These are phyloP conservation scores for Heliothis virescens DNA, from an alignment of 1,140 invertebrate genomes.

Conservation along the genomic window DNA sequence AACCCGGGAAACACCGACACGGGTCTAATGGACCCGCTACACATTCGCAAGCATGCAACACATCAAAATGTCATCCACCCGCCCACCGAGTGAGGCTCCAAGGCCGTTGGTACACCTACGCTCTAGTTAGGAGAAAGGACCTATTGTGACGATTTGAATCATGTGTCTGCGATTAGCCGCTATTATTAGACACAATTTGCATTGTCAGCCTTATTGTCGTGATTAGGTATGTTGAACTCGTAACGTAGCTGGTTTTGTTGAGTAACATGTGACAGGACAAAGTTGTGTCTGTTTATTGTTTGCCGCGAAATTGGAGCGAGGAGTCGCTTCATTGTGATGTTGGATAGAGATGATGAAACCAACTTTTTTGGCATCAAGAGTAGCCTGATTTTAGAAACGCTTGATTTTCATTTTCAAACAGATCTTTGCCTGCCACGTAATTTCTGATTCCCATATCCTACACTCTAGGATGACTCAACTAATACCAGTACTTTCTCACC, in stretches of 20 bases:
- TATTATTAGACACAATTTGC: slow-evolving; percentile 57
- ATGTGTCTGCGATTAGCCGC: slow-evolving; percentile 46
- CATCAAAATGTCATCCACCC: slow-evolving; percentile 67
- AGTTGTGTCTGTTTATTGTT: slow-evolving; percentile 35
- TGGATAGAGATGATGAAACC: slow-evolving; percentile 9
- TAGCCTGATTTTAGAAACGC: not conserved
- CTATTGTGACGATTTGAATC: slow-evolving; percentile 48
- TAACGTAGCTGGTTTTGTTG: slow-evolving; percentile 40
- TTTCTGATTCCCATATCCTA: not conserved
- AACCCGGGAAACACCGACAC: slow-evolving; percentile 20
- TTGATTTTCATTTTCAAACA: not conserved
- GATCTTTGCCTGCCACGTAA: not conserved
- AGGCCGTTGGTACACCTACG: slow-evolving; percentile 63
- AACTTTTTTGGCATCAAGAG: not conserved
- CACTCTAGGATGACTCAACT: slow-evolving; percentile 16
- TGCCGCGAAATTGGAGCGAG: slow-evolving; percentile 20
- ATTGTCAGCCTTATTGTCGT: slow-evolving; percentile 50
- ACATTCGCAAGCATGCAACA: slow-evolving; percentile 41
- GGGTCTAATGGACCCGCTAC: slow-evolving; percentile 15
- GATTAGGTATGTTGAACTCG: slow-evolving; percentile 45
- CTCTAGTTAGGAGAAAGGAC: slow-evolving; percentile 72
- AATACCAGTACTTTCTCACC: not conserved
- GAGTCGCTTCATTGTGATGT: slow-evolving; percentile 13
- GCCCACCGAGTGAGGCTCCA: slow-evolving; percentile 47
- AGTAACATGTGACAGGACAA: slow-evolving; percentile 45